phyloP scores from a whole-genome alignment of 2,797 vertebrate genomes.

The Kryptolebias ocellatus region DNA sequence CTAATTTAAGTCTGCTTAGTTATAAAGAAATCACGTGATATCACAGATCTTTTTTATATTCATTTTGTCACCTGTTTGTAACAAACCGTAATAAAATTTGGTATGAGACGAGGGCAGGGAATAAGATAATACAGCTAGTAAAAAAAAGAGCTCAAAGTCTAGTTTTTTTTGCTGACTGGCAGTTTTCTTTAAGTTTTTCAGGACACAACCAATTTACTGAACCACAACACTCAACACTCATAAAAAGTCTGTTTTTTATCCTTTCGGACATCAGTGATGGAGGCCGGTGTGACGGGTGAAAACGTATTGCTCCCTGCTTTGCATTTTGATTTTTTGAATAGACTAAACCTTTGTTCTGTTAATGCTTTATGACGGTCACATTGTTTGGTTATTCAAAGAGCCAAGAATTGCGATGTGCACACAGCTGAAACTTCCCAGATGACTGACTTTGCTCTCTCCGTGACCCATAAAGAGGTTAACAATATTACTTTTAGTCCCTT shows the following conservation, averaged over 20 bases:
- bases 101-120: no score
- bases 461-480: constrained; percentile 41
- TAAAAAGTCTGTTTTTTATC: background rate
- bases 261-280: background rate
- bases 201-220: constrained; percentile 23
- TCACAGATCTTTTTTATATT: no score
- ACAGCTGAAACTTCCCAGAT: constrained; percentile 4
- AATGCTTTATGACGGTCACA: constrained; percentile 18
- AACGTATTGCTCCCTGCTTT: constrained; percentile 40
- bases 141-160: constrained; percentile 7
- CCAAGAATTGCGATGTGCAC: constrained; percentile 1
- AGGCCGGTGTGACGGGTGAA: background rate
- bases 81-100: no score
- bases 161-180: constrained; percentile 26
- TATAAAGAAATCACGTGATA: no score
- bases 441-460: constrained; percentile 29
- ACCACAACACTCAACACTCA: constrained; percentile 1
- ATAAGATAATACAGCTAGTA: background rate
- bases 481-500: constrained; percentile 28
- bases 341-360: constrained; percentile 5
- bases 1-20: no score
- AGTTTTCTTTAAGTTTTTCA: constrained; percentile 18
- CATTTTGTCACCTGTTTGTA: no score
- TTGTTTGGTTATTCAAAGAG: constrained; percentile 32
- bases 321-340: constrained; percentile 66